Evolutionary conservation across 2,888 invertebrate genomes (phyloP).

Genomic region (Noctua pronuba): DNA sequence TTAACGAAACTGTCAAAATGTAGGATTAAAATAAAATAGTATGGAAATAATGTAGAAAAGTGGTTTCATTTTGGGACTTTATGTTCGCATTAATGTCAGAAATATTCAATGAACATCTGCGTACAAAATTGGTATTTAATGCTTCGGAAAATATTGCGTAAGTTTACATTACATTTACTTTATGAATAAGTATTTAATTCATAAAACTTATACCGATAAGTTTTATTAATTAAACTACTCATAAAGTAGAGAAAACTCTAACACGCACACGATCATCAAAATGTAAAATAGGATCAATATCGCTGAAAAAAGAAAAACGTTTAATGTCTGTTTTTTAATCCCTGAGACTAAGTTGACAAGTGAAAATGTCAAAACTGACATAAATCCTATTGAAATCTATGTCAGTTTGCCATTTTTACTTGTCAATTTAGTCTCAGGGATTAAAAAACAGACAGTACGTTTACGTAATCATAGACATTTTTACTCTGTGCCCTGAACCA

Average conservation of each 20-base stretch:
- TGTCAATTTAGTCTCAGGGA: too few species aligned
- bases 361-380: too few species aligned
- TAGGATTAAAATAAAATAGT: constrained; percentile 17
- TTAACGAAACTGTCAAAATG: constrained; percentile 22
- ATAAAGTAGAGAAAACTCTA: not conserved
- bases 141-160: not conserved
- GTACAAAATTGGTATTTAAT: not conserved
- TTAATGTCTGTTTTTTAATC: too few species aligned
- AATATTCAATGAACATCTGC: constrained; percentile 12
- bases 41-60: constrained; percentile 9
- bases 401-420: too few species aligned
- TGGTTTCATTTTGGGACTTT: constrained; percentile 11
- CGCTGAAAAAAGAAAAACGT: not conserved
- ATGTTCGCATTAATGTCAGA: constrained; percentile 11
- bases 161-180: not conserved
- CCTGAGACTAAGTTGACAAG: too few species aligned
- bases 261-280: not conserved
- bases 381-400: too few species aligned
- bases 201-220: not conserved
- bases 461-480: too few species aligned
- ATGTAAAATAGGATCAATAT: not conserved
- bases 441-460: too few species aligned
- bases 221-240: too few species aligned
- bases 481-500: not conserved
- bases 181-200: not conserved